Base-by-base conservation (phyloP, 2,797 vertebrate genomes). In the Pangasius larnaudii region DNA sequence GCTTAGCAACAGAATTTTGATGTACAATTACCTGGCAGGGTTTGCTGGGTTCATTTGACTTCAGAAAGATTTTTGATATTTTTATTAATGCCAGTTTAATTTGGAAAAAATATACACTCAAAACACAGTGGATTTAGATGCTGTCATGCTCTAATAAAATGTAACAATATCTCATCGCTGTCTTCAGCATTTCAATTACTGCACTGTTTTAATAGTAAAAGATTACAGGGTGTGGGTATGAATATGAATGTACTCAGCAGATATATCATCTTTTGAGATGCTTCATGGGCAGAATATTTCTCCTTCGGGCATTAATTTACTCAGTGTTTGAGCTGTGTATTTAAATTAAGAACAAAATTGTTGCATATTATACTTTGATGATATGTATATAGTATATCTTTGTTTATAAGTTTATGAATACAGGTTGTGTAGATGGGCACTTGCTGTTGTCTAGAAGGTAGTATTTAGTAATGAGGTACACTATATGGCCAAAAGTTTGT, bases 91-190 rank as follows among this genome's bases (percentile, higher is more conserved):
- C 5, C 24, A 27, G 6, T 10, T 46, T 24, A 46, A 74, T 46
- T 75, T 30, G 67, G 71, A 67, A 39, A 39, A 39, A 84, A 87
- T 86, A 65, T 86, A 87, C 86, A 87, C 86, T 42, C 42, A 87
- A 89, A 88, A 51, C 46, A 86, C 39, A 72, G 51, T 58, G 49
- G 61, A 85, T 86, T 90, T 82, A 79, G 63, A 81, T 82, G 63
- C 90, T 81, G 84, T 85, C 67, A 59, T 87, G 84, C 87, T 89
- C 81, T 82, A 84, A 91, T 90, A 89, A 91, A 89, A 77, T 11
- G 33, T 71, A 87, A 85, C 85, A 86, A 82, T 78, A 56, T 49
- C 67, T 85, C 56, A 75, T 85, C 13, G 33, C 51, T 86, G 81
- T 89, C 75, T 88, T 83, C 74, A 78, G 61, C 56, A 36, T 90